A percentile compares a stretch with the other conserved stretches of the same genome.
Conservation (phyloP, 2,888 invertebrate species). For the Rotaria sp. region DNA sequence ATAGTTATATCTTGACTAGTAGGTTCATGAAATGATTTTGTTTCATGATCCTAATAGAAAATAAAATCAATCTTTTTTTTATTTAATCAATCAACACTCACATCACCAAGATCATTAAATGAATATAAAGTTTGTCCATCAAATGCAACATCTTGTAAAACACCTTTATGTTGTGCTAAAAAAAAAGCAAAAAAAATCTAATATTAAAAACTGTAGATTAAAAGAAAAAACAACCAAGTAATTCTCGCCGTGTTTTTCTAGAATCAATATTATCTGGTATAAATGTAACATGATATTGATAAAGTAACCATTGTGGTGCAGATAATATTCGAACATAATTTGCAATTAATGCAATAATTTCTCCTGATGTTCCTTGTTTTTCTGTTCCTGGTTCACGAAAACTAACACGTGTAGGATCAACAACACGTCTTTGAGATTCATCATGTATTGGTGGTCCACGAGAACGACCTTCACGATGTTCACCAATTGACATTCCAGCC, state of each 20-base stretch:
- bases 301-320: conserved; percentile 47
- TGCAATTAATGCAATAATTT: conserved; percentile 44
- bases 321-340: conserved; percentile 48
- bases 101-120: conserved; percentile 42
- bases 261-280: conserved; percentile 47
- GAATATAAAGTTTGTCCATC: conserved; percentile 52
- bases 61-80: no score
- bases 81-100: neutral
- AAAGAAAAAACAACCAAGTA: conserved; percentile 22
- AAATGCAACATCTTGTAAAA: conserved; percentile 44
- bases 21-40: neutral
- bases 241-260: conserved; percentile 28
- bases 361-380: conserved; percentile 44
- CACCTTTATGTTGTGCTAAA: conserved; percentile 2
- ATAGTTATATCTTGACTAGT: conserved; percentile 30
- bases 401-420: neutral
- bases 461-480: neutral
- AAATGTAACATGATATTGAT: conserved; percentile 52
- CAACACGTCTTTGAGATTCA: neutral
- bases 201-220: neutral
- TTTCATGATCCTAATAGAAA: neutral
- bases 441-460: neutral
- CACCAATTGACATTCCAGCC: conserved; percentile 9
- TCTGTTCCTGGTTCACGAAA: conserved; percentile 2
- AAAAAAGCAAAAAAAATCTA: neutral